Percentiles rank a stretch among this genome's conserved stretches.
Conservation (phyloP, 2,797 vertebrate genomes). For the Cossypha heuglini region DNA sequence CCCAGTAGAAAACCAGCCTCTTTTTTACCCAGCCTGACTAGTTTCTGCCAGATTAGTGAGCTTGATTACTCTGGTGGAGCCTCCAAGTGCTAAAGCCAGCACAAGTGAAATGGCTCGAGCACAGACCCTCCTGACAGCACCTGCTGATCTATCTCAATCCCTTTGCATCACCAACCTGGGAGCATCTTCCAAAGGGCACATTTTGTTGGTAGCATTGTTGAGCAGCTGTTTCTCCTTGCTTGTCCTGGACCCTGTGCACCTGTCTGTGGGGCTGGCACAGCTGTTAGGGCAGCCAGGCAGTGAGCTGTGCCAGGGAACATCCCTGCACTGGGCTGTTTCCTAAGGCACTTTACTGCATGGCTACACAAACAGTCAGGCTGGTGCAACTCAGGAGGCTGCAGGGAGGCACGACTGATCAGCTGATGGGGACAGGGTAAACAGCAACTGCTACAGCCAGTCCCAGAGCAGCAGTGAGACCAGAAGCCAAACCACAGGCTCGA, state of each 20-base stretch:
- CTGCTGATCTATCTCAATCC: neutral
- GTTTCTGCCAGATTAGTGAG: neutral
- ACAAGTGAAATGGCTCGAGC: neutral
- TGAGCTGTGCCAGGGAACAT: neutral
- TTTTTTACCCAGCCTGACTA: neutral
- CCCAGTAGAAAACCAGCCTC: rapidly evolving
- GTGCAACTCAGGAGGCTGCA: neutral
- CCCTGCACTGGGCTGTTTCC: neutral
- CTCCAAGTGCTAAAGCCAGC: neutral
- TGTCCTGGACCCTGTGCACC: rapidly evolving
- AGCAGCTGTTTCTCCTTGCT: neutral
- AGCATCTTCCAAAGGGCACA: neutral
- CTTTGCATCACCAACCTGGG: rapidly evolving
- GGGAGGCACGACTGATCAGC: neutral
- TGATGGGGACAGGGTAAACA: neutral
- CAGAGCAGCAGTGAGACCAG: neutral
- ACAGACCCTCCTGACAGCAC: neutral
- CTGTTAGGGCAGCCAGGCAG: neutral
- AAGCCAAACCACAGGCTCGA: neutral
- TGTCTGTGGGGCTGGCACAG: neutral
- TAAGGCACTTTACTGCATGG: neutral
- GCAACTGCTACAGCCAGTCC: neutral
- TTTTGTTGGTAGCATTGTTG: rapidly evolving
- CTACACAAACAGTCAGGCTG: neutral
- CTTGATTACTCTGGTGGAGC: neutral